These are phyloP conservation scores for Pitangus sulphuratus DNA, from an alignment of 2,797 vertebrate genomes.

Conservation along the genomic window DNA sequence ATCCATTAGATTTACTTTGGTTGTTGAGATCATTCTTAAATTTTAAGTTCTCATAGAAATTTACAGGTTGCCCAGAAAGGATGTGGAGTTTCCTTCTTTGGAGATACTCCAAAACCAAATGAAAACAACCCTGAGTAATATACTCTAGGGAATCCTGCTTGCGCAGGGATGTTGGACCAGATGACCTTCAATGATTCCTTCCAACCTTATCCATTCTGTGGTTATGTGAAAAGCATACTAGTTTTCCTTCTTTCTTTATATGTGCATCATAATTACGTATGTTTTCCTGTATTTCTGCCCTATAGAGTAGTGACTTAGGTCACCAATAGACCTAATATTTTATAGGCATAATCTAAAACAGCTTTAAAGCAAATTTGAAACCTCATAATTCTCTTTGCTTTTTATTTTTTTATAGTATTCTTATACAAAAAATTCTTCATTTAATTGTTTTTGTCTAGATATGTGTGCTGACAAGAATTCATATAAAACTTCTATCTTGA, in stretches of 20 bases:
- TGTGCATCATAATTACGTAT: neutral
- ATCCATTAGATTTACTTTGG: neutral
- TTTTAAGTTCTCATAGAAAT: neutral
- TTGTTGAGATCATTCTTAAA: neutral
- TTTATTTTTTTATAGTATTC: neutral
- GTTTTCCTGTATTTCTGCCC: neutral
- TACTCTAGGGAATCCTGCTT: neutral
- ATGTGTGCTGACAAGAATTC: neutral
- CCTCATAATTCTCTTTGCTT: neutral
- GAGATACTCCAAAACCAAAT: neutral
- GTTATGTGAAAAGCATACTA: neutral
- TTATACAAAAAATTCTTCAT: neutral
- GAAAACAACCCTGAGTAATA: fast-evolving
- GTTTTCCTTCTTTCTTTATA: neutral
- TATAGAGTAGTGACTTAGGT: neutral
- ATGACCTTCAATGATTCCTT: neutral
- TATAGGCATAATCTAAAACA: neutral
- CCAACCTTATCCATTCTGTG: neutral
- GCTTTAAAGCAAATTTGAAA: neutral
- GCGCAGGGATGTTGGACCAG: neutral
- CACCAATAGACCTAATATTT: neutral
- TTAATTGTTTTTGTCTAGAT: neutral
- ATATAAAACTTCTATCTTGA: neutral
- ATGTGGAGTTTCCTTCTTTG: fast-evolving
- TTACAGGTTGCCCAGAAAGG: fast-evolving